Evolutionary conservation across 2,888 invertebrate species (phyloP).

Genomic region (Halocaridina rubra): DNA sequence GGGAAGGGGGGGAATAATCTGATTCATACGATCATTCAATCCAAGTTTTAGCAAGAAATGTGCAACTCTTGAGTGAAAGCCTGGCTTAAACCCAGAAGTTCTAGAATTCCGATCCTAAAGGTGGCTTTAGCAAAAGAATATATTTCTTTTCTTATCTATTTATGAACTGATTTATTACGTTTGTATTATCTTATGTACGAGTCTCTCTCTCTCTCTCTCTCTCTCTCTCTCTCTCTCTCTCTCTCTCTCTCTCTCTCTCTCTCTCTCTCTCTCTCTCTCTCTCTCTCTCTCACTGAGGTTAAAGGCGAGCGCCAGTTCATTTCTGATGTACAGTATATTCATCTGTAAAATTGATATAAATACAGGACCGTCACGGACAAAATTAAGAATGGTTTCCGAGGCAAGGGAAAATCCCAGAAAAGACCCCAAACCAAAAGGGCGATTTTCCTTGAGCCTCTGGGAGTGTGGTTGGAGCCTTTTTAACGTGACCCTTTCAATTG

Average conservation of each 20-base stretch:
- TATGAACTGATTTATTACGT: too few species aligned
- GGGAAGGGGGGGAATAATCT: too few species aligned
- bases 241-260: constrained; percentile 20
- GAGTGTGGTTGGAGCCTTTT: neutral
- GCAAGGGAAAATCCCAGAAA: neutral
- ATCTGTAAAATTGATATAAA: constrained; percentile 46
- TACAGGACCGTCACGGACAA: constrained; percentile 4
- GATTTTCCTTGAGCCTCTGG: neutral
- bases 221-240: constrained; percentile 18
- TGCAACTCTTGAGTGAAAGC: too few species aligned
- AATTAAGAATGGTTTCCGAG: constrained; percentile 3
- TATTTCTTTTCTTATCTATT: too few species aligned
- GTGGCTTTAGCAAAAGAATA: too few species aligned
- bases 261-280: constrained; percentile 27
- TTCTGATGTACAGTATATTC: constrained; percentile 46
- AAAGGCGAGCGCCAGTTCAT: constrained; percentile 27
- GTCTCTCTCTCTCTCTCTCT: neutral
- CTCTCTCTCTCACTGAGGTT: neutral
- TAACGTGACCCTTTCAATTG: constrained; percentile 42
- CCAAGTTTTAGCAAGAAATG: too few species aligned
- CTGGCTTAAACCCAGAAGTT: too few species aligned
- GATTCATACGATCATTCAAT: too few species aligned
- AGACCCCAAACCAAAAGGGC: neutral
- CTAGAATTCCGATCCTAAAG: too few species aligned
- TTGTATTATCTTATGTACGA: too few species aligned